Evolutionary conservation across 2,888 invertebrate species (phyloP), one percentile per base, ranked within the genome.

Genomic region (Diarsia rubi): DNA sequence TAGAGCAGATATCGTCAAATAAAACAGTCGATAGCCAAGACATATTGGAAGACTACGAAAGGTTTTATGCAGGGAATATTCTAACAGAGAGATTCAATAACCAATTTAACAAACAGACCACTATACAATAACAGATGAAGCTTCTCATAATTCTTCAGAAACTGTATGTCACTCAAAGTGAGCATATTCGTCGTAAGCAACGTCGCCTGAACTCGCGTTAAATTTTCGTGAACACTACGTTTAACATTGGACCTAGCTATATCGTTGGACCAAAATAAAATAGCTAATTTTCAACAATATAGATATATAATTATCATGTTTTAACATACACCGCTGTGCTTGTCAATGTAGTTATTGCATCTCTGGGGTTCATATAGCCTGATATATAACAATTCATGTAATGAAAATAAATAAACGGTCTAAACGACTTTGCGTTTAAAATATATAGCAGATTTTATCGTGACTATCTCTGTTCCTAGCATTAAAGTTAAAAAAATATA

Each of bases 281-380:
- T 95, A 94, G 94, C 92, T 94, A 95, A 92, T 91, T 93, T 90
- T 95, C 94, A 95, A 96, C 95, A 95, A 94, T 94, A 92, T 94
- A 92, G 88, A 94, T 93, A 93, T 93, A 92, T 92, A 91, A 94
- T 92, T 91, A 86, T 90, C 89, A 90, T 90, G 88, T 90, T 88
- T 88, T 88, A 92, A 91, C 91, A 89, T 89, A 89, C 80, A 75
- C 84, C 75, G 71, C 71, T 76, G 67, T 67, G 85, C 85, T 88
- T 88, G 83, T 83, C 82, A 86, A 85, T 82, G 84, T 79, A 85
- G 77, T 47, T 19, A 3, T 19, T 57, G 57, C 49, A 64, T 57
- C 24, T 75, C 44, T 64, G 71, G 82, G 78, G 84, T 77, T 79
- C n/a, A 37, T 62, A 59, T 27, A 83, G 82, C 73, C 49, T 75